phyloP scores from a whole-genome alignment of 2,797 vertebrate genomes.

The Pterois miles region DNA sequence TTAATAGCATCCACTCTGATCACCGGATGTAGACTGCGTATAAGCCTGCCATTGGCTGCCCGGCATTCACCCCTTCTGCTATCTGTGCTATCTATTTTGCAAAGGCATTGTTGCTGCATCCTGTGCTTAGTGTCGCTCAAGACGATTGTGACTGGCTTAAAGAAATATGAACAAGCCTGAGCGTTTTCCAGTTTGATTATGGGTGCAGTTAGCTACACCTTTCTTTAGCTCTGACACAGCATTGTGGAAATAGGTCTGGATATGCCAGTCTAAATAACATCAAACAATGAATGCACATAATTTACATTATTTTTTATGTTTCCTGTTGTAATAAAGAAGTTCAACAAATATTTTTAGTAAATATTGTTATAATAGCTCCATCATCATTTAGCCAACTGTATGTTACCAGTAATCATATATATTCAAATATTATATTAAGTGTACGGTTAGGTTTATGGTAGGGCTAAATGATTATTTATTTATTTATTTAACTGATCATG shows the following conservation, averaged over 20 bases:
- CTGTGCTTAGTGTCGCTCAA: too few species aligned
- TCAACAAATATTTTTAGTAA: neutral
- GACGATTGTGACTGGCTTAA: neutral
- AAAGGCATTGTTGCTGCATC: too few species aligned
- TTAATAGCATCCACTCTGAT: neutral
- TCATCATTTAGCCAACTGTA: neutral
- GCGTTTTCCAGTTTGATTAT: too few species aligned
- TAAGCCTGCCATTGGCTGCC: too few species aligned
- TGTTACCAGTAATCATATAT: neutral
- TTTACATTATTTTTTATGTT: neutral
- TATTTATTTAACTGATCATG: neutral
- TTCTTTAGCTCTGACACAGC: too few species aligned
- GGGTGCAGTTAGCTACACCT: too few species aligned
- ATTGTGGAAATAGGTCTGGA: too few species aligned
- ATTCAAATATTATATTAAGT: neutral
- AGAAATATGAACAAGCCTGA: too few species aligned
- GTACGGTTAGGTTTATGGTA: neutral
- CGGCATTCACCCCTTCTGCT: too few species aligned
- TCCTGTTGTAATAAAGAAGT: constrained; percentile 1
- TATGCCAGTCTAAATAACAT: neutral
- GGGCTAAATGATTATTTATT: neutral
- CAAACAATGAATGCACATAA: neutral
- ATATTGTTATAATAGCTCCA: neutral
- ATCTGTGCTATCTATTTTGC: too few species aligned
- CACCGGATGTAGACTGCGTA: too few species aligned